Percentiles rank a stretch among this genome's conserved stretches.
Conservation (phyloP, 2,888 invertebrate genomes). For the Pammene aurita region DNA sequence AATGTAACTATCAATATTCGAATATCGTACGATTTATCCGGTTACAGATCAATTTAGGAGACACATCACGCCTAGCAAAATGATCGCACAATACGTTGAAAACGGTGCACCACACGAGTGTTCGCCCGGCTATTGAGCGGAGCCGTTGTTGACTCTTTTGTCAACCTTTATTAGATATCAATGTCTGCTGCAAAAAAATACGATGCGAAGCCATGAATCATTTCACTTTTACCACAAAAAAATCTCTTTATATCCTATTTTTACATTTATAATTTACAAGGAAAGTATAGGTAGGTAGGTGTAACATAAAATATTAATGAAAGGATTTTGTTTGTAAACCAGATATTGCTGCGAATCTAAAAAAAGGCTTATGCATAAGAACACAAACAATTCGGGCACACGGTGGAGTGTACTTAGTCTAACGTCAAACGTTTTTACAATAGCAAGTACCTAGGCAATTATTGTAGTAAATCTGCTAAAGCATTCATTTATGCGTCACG, state of each 20-base stretch:
- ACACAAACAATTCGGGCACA: not conserved
- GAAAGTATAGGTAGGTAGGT: not conserved
- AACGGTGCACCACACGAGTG: constrained; percentile 48
- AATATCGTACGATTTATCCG: constrained; percentile 12
- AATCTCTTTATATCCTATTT: constrained; percentile 9
- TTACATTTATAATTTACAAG: constrained; percentile 11
- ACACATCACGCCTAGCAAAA: constrained; percentile 60
- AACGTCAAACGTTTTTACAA: constrained; percentile 14
- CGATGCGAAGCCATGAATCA: constrained; percentile 47
- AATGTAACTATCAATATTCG: not conserved
- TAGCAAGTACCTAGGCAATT: constrained; percentile 23
- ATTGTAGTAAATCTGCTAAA: constrained; percentile 28
- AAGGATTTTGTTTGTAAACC: too few relatives aligned
- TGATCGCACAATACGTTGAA: constrained; percentile 55
- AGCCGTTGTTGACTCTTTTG: constrained; percentile 53
- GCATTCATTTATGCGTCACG: constrained; percentile 34
- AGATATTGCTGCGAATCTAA: constrained; percentile 5
- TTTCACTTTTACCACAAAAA: constrained; percentile 42
- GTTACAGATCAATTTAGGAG: constrained; percentile 33
- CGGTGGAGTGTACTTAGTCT: not conserved
- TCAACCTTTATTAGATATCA: constrained; percentile 57
- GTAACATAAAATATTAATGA: too few relatives aligned
- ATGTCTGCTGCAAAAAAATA: constrained; percentile 50
- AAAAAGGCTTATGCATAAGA: constrained; percentile 14
- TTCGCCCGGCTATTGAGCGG: constrained; percentile 45